Evolutionary conservation across 1,140 invertebrate species (phyloP).

Genomic region (Macrosteles quadrilineatus): DNA sequence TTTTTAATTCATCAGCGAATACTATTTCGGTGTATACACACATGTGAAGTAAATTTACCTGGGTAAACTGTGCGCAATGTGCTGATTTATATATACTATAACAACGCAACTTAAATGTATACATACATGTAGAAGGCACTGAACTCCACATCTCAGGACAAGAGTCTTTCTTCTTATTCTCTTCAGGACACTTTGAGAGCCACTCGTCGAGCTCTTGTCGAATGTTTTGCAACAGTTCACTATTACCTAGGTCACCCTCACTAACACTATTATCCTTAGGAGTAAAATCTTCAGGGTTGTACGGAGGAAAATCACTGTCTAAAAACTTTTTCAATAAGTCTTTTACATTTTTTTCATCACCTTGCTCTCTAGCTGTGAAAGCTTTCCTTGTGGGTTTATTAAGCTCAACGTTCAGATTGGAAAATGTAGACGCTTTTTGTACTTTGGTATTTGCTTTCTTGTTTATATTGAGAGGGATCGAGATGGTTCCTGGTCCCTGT

Average conservation of each 20-base stretch:
- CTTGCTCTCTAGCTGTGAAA: background rate
- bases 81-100: no score
- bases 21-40: no score
- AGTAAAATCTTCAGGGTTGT: background rate
- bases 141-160: background rate
- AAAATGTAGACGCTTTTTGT: background rate
- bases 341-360: background rate
- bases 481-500: background rate
- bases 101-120: background rate
- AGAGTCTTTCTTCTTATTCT: background rate
- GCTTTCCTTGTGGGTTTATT: background rate
- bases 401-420: background rate
- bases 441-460: background rate
- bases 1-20: no score
- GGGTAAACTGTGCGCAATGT: no score
- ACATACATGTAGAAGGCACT: background rate
- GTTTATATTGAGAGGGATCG: background rate
- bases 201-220: background rate
- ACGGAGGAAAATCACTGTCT: background rate
- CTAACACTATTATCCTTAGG: conserved; percentile 4
- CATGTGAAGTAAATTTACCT: no score
- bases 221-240: background rate
- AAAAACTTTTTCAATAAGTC: background rate
- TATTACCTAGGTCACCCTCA: background rate
- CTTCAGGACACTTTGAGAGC: background rate